Percentiles rank a stretch among this genome's conserved stretches.
Evolutionary conservation across 2,888 invertebrate genomes (phyloP).

Genomic region (Shargacucullia verbasci): DNA sequence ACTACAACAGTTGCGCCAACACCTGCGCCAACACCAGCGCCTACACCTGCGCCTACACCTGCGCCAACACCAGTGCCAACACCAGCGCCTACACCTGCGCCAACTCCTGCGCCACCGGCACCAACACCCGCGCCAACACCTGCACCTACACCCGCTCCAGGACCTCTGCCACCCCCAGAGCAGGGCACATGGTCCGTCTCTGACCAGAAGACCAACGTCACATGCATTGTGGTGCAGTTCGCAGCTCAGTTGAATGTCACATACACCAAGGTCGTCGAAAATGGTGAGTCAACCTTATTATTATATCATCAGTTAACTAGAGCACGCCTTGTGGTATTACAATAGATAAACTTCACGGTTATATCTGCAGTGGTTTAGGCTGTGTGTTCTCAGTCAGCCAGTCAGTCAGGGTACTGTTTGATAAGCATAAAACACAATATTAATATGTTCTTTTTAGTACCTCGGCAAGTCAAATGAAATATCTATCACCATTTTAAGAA

Average conservation of each 20-base stretch:
- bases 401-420: too few relatives aligned
- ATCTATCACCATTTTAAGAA: too few relatives aligned
- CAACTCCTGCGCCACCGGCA: slow-evolving; percentile 69
- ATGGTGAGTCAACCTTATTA: slow-evolving; percentile 66
- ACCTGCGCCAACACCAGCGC: slow-evolving; percentile 52
- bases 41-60: slow-evolving; percentile 66
- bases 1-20: not conserved
- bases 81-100: slow-evolving; percentile 68
- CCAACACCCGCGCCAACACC: slow-evolving; percentile 66
- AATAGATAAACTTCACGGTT: too few relatives aligned
- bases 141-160: slow-evolving; percentile 63
- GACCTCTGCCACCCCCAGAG: slow-evolving; percentile 69
- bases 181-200: slow-evolving; percentile 72
- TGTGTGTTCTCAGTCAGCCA: too few relatives aligned
- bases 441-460: too few relatives aligned
- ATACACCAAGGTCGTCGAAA: slow-evolving; percentile 73
- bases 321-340: too few relatives aligned
- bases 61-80: slow-evolving; percentile 78
- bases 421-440: too few relatives aligned
- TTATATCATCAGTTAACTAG: not conserved
- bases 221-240: slow-evolving; percentile 91
- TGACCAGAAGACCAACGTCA: slow-evolving; percentile 76
- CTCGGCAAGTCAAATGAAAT: too few relatives aligned
- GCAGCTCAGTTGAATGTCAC: slow-evolving; percentile 91
- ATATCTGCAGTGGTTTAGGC: too few relatives aligned